Conservation (phyloP, 2,113 vertebrate genomes). For the Anoura caudifer region DNA sequence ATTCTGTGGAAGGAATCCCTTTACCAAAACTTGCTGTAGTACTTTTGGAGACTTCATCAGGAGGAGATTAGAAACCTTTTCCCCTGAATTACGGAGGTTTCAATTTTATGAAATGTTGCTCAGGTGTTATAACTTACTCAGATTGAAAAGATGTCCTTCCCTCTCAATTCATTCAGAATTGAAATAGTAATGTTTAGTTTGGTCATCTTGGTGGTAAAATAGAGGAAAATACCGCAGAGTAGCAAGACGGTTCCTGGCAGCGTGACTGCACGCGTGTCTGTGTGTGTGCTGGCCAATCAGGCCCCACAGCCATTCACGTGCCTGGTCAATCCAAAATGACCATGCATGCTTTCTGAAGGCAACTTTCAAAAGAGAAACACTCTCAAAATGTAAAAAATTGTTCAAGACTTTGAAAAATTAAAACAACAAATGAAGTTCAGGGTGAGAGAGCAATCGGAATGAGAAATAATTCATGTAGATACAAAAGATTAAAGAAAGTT, state of each 20-base stretch:
- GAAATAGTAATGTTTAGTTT: not conserved
- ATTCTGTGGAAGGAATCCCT: not conserved
- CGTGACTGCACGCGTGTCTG: not conserved
- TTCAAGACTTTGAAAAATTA: constrained; percentile 29
- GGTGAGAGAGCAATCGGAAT: constrained; percentile 65
- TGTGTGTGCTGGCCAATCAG: not conserved
- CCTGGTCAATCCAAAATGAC: not conserved
- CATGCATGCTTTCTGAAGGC: constrained; percentile 13
- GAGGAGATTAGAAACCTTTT: not conserved
- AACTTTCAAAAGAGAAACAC: constrained; percentile 30
- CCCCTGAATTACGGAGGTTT: not conserved
- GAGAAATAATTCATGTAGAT: constrained; percentile 56
- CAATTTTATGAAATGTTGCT: constrained; percentile 23
- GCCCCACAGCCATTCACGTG: not conserved
- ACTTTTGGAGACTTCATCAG: not conserved
- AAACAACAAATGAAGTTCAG: constrained; percentile 63
- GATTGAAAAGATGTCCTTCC: not conserved
- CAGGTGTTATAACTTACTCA: not conserved
- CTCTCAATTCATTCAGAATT: not conserved
- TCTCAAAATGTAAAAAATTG: constrained; percentile 3
- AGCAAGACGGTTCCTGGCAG: not conserved
- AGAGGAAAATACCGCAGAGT: not conserved
- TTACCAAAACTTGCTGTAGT: not conserved
- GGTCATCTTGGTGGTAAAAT: not conserved
- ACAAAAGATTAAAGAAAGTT: constrained; percentile 73